Evolutionary conservation across 2,888 invertebrate species (phyloP).

Genomic region (Myopa testacea): DNA sequence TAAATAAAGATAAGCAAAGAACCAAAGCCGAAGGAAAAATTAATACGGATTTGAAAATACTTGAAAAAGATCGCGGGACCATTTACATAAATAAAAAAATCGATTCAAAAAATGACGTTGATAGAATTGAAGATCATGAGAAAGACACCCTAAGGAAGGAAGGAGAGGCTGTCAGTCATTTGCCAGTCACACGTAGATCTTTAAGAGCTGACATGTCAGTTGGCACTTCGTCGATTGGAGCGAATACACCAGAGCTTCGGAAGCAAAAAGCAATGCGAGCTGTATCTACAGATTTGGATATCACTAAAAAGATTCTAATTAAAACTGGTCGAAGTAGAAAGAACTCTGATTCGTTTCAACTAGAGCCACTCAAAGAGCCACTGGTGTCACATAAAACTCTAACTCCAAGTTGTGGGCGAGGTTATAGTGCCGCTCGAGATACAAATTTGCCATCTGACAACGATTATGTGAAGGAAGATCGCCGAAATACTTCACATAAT

Average conservation of each 20-base stretch:
- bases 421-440: constrained; percentile 14
- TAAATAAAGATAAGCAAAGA: background rate
- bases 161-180: background rate
- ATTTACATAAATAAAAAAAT: background rate
- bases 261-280: constrained; percentile 47
- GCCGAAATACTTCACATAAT: background rate
- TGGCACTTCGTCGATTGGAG: background rate
- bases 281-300: constrained; percentile 50
- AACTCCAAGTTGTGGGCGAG: constrained; percentile 1
- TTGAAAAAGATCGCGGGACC: background rate
- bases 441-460: constrained; percentile 40
- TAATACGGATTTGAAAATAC: background rate
- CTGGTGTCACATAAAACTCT: background rate
- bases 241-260: constrained; percentile 30
- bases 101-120: background rate
- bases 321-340: constrained; percentile 32
- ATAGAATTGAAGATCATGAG: background rate
- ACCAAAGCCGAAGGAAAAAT: background rate
- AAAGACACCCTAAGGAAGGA: background rate
- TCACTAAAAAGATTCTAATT: constrained; percentile 23
- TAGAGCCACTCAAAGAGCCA: constrained; percentile 6
- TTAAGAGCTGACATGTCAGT: constrained; percentile 36
- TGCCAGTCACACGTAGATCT: background rate
- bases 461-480: background rate
- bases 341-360: constrained; percentile 42